Base-by-base conservation (phyloP, 2,797 vertebrate species). In the Cygnus olor region DNA sequence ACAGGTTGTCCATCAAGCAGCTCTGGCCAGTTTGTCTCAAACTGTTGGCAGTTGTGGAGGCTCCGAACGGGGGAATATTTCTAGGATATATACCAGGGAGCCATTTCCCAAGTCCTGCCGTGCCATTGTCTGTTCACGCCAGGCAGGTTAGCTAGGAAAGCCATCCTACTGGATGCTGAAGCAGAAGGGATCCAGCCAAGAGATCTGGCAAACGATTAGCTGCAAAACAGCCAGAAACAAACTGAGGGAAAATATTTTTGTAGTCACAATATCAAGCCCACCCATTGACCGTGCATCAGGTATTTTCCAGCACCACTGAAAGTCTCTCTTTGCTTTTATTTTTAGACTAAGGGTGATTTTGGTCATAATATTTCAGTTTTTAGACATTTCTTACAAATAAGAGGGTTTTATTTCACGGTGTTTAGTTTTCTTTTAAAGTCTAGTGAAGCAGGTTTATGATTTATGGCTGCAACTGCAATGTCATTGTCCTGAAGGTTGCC, bases 301-400 rank as follows among this genome's bases (percentile, higher is more conserved):
- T 89, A 91, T 95, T 97, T 97, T 94, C 94, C 95, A 95, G 82
- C 45, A 5, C 85, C 22, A 63, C 85, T 79, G 83, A 96, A 91
- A 63, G 38, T 64, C 80, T n/a, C 60, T 27, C 40, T 40, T 51
- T 66, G 66, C 24, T 90, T 95, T 95, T 91, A 89, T 92, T 92
- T 96, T 93, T 82, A 80, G 88, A 85, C 14, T 49, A 49, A 19
- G 38, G 63, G 73, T 54, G 69, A 76, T 81, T 58, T 81, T 0
- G 4, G 63, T 58, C 5, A 4, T 56, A 66, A 76, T 89, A 51
- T 93, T 96, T 57, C 51, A 21, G 27, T 63, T 84, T 42, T 60
- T 14, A 21, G 38, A 32, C 0, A 0, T 72, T 94, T n/a, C 1
- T 1, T 49, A 36, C 18, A 71, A 68, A 72, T 61, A 49, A 28